Evolutionary conservation across 2,797 vertebrate species (phyloP).

Genomic region (Aphelocoma californica): DNA sequence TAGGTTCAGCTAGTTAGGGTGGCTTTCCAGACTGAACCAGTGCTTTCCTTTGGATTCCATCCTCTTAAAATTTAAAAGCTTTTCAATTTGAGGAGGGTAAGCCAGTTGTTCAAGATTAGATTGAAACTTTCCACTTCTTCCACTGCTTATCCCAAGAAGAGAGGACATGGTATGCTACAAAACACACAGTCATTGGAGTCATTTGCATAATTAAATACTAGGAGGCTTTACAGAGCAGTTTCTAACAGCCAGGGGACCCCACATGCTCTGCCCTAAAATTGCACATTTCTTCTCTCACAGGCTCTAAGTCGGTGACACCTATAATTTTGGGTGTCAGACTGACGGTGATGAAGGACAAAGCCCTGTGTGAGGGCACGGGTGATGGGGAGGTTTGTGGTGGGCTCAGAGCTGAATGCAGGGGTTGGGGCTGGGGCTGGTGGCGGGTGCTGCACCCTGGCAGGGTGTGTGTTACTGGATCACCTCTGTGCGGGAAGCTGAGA

Average conservation of each 20-base stretch:
- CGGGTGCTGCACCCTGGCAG: neutral
- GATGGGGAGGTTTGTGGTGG: neutral
- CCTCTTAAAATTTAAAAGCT: neutral
- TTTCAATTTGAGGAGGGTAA: neutral
- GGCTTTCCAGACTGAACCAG: neutral
- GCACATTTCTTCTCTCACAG: neutral
- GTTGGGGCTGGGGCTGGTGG: neutral
- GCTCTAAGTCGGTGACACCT: rapidly evolving
- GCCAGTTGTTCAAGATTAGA: neutral
- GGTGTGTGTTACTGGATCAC: rapidly evolving
- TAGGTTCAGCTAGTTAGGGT: neutral
- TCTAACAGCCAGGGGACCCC: too few species aligned
- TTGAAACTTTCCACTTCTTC: neutral
- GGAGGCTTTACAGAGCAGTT: neutral
- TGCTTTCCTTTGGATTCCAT: neutral
- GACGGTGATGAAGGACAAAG: rapidly evolving
- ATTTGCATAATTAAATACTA: neutral
- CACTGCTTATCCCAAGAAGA: neutral
- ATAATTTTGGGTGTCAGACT: rapidly evolving
- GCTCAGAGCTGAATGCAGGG: neutral
- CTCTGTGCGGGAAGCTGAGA: neutral
- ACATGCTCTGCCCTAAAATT: rapidly evolving
- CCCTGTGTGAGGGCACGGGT: neutral
- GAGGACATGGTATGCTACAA: rapidly evolving
- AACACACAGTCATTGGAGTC: neutral